Evolutionary conservation across 2,113 vertebrate genomes (phyloP).

Genomic region (Atlantisia rogersi): DNA sequence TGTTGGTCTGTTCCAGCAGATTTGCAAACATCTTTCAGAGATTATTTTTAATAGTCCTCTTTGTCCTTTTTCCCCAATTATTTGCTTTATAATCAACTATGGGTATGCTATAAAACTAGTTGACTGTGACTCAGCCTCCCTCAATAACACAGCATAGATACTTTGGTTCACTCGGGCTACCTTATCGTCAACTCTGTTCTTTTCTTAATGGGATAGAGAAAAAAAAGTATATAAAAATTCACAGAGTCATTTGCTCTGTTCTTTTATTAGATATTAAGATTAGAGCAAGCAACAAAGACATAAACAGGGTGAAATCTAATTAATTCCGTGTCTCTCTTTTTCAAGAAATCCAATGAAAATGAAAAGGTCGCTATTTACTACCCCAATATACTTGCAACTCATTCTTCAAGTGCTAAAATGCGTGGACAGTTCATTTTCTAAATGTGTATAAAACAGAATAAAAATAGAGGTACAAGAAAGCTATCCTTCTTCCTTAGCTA

Average conservation of each 20-base stretch:
- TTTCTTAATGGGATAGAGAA: constrained; percentile 23
- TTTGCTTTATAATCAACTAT: constrained; percentile 24
- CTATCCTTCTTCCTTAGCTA: background rate
- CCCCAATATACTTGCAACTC: background rate
- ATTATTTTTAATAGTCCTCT: background rate
- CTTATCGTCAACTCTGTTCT: background rate
- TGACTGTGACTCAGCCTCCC: constrained; percentile 35
- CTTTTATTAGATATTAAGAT: constrained; percentile 32
- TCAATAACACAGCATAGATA: background rate
- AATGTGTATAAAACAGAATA: background rate
- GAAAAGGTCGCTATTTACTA: background rate
- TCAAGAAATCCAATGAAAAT: background rate
- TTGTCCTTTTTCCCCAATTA: constrained; percentile 15
- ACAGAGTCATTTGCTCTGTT: background rate
- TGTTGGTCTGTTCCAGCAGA: background rate
- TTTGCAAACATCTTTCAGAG: background rate
- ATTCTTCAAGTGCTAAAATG: background rate
- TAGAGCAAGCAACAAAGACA: constrained; percentile 1
- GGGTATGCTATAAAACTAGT: background rate
- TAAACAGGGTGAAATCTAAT: constrained; percentile 13
- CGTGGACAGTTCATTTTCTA: background rate
- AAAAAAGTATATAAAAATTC: background rate
- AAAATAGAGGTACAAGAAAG: background rate
- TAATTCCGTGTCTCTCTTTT: constrained; percentile 1
- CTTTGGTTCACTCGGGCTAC: background rate